Conservation (phyloP, 2,113 vertebrate genomes). For the Pionites leucogaster region DNA sequence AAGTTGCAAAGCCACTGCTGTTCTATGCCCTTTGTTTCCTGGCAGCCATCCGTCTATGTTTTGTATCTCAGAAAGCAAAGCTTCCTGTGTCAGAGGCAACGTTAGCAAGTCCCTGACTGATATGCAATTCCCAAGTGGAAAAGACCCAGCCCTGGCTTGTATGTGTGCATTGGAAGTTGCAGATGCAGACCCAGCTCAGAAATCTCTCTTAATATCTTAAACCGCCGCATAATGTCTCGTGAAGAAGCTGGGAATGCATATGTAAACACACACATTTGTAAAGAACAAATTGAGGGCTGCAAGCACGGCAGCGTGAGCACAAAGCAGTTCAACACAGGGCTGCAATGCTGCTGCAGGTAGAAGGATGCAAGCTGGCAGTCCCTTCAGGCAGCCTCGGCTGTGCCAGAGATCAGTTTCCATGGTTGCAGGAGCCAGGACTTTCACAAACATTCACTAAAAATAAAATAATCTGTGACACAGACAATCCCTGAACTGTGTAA, state of each 20-base stretch:
- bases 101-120: background rate
- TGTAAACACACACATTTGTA: fast-evolving
- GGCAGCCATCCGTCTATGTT: background rate
- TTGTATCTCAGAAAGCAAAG: background rate
- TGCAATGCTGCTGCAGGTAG: background rate
- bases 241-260: background rate
- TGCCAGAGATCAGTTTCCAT: background rate
- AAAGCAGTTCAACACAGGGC: background rate
- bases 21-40: fast-evolving
- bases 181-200: too few relatives aligned
- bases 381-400: background rate
- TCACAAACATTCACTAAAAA: conserved; percentile 2
- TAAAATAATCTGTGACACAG: background rate
- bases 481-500: conserved; percentile 16
- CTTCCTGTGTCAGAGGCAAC: fast-evolving
- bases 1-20: background rate
- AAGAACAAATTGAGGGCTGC: background rate
- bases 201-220: background rate
- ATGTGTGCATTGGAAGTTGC: fast-evolving
- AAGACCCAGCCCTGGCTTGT: background rate
- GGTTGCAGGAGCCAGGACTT: conserved; percentile 50
- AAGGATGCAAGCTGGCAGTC: background rate
- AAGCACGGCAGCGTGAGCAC: background rate
- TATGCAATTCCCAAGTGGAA: background rate
- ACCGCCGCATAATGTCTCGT: background rate